Percentiles rank a stretch among this genome's conserved stretches.
Conservation (phyloP, 1,140 invertebrate species). For the Drosophila lacertosa region DNA sequence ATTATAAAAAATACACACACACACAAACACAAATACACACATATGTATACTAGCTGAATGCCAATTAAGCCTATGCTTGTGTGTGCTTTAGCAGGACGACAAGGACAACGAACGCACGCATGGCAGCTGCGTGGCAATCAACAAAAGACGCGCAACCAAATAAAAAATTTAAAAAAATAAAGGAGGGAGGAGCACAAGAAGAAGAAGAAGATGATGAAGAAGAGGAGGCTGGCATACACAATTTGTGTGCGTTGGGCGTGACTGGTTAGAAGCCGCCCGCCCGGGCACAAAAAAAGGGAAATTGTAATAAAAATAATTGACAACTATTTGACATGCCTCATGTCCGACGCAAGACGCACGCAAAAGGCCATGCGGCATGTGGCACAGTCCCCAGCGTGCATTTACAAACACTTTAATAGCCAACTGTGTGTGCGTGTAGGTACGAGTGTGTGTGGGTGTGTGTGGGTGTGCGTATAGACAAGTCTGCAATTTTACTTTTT, state of each 20-base stretch:
- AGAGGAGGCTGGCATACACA: not conserved
- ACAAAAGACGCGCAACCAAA: slow-evolving; percentile 74
- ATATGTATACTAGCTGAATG: slow-evolving; percentile 55
- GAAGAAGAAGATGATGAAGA: too few species aligned
- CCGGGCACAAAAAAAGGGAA: slow-evolving; percentile 66
- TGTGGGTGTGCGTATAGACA: slow-evolving; percentile 12
- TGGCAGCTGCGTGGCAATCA: slow-evolving; percentile 58
- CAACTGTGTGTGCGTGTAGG: not conserved
- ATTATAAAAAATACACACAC: slow-evolving; percentile 66
- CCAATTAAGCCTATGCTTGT: slow-evolving; percentile 74
- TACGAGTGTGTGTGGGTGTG: not conserved
- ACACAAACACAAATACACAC: slow-evolving; percentile 8
- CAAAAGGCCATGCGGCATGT: slow-evolving; percentile 47
- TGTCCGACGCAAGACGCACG: slow-evolving; percentile 72
- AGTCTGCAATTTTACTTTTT: slow-evolving; percentile 26
- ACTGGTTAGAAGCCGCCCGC: slow-evolving; percentile 35
- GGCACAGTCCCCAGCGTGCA: slow-evolving; percentile 66
- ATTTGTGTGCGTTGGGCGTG: slow-evolving; percentile 21
- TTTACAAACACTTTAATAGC: slow-evolving; percentile 53
- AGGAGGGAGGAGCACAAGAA: too few species aligned
- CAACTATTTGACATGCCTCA: slow-evolving; percentile 83
- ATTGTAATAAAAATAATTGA: slow-evolving; percentile 83
- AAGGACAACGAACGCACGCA: slow-evolving; percentile 51
- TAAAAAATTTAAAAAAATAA: slow-evolving; percentile 73
- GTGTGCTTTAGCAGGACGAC: slow-evolving; percentile 36